These are phyloP conservation scores for Athrips mouffetella DNA, from an alignment of 2,888 invertebrate species.

Conservation along the genomic window DNA sequence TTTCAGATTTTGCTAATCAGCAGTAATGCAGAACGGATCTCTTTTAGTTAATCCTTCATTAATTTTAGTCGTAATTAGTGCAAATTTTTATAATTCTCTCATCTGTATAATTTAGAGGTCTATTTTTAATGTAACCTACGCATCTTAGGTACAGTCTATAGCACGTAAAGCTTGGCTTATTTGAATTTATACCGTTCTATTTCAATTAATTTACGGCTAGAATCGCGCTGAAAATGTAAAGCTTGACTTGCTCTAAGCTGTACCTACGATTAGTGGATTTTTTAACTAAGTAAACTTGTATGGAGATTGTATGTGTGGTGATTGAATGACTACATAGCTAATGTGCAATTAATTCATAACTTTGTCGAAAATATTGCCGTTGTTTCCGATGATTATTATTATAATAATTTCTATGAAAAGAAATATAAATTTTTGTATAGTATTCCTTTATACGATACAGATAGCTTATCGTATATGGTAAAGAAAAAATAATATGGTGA, in stretches of 20 bases:
- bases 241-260: no score
- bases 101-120: constrained; percentile 44
- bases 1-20: constrained; percentile 41
- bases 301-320: not conserved
- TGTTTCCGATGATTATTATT: not conserved
- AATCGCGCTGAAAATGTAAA: no score
- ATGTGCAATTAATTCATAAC: not conserved
- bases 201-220: no score
- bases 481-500: not conserved
- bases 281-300: not conserved
- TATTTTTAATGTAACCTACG: no score
- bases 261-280: no score
- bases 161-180: no score
- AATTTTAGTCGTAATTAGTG: constrained; percentile 58
- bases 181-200: no score
- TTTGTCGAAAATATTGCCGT: constrained; percentile 3
- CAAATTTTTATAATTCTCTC: constrained; percentile 56
- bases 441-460: no score
- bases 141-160: no score
- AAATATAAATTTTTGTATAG: no score
- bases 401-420: not conserved
- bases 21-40: constrained; percentile 66
- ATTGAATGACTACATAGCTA: not conserved
- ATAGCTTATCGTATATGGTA: not conserved
- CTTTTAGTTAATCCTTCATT: constrained; percentile 53